Evolutionary conservation across 2,113 vertebrate species (phyloP), one percentile per base, ranked within the genome.

Genomic region (Corythoichthys haematopterus): DNA sequence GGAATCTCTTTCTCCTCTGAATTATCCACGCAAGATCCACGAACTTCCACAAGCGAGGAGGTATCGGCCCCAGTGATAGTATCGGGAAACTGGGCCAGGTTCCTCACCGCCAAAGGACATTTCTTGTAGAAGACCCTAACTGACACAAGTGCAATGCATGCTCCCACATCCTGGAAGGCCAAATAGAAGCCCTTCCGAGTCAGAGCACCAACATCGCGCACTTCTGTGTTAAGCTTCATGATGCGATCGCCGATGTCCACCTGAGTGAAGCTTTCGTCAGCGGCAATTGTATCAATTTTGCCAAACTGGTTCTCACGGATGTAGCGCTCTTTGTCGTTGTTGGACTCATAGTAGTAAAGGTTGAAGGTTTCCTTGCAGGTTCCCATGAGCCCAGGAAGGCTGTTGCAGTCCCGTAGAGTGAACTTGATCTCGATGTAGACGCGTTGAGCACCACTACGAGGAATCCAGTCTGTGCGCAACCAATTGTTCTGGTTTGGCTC

Each of bases 281-380:
- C 97, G 0, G 97, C 97, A 0, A 99, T 94, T 60, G 97, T 99
- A 78, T 99, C 97, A 0, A 99, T 99, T 89, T 99, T 99, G 61
- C 89, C 91, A 45, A 97, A 99, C 81, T 94, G 96, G 82, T 93
- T 97, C 85, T 99, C 97, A 0, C 94, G 91, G 73, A 98, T 94
- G 72, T 94, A 96, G 37, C 93, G 95, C 68, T 98, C 96, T 74
- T 95, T 96, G 69, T 97, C 96, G 0, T 95, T 97, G 88, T 97
- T 96, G 2, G 96, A 98, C 70, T 99, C 96, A 0, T 97, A 96
- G 89, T 96, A 99, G 85, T 98, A 97, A 3, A 99, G 94, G 80
- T 99, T 99, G 86, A 99, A 98, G 40, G 97, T 99, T 87, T 99
- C 97, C 88, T 99, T 99, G 91, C 97, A 99, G 74, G 97, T 98